Conservation (phyloP, 30 jellyfish, hydroid and myxozoan species). For the Phacellophora camtschatica region DNA sequence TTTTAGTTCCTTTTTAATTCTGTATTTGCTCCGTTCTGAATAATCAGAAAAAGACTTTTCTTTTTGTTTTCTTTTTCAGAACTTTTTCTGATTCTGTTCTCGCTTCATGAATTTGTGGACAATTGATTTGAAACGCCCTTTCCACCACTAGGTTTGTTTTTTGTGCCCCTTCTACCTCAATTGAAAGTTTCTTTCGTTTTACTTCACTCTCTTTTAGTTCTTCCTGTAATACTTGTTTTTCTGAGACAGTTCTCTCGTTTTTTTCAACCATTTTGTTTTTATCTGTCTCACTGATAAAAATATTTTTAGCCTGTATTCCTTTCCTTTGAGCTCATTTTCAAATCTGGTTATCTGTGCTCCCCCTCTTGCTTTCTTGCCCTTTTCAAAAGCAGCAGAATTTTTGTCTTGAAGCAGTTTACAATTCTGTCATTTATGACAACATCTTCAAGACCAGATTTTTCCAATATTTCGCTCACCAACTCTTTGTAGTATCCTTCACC, state of each 20-base stretch:
- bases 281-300: not conserved
- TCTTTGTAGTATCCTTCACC: too few species aligned
- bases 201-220: too few species aligned
- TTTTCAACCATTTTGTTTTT: not conserved
- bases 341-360: not conserved
- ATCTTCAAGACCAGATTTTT: not conserved
- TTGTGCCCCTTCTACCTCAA: too few species aligned
- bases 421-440: not conserved
- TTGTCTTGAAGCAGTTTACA: not conserved
- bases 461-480: too few species aligned
- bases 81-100: not conserved
- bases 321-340: not conserved
- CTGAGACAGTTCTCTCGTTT: not conserved
- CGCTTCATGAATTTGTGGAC: not conserved
- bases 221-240: not conserved
- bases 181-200: not conserved
- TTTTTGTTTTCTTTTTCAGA: not conserved
- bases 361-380: not conserved
- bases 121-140: not conserved
- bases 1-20: constrained; percentile 3
- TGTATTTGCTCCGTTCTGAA: constrained; percentile 14
- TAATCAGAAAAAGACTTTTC: not conserved
- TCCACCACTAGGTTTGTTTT: not conserved
- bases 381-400: not conserved
- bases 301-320: not conserved